Percentiles rank a stretch among this genome's conserved stretches.
These are phyloP conservation scores for Mustelus asterias DNA, from an alignment of 2,113 vertebrate genomes.

Conservation along the genomic window DNA sequence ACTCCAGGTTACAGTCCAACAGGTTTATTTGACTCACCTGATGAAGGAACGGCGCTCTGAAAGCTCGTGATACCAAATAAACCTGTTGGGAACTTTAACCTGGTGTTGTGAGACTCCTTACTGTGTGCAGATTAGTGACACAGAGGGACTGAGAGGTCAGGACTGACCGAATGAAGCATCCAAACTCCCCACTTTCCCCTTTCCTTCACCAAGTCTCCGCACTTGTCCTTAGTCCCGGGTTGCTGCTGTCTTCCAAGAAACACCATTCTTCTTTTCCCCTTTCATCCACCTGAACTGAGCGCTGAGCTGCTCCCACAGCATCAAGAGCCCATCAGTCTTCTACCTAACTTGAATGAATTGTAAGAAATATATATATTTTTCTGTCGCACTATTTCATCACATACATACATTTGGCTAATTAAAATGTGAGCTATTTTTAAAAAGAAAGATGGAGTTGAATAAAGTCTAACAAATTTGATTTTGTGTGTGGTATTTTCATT, in stretches of 20 bases:
- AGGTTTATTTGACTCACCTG: too few species aligned
- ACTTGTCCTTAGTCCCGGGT: too few species aligned
- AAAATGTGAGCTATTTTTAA: slow-evolving; percentile 21
- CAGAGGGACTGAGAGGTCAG: neutral
- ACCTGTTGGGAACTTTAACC: too few species aligned
- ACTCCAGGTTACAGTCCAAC: too few species aligned
- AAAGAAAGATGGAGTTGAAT: neutral
- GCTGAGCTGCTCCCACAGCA: neutral
- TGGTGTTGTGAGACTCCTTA: too few species aligned
- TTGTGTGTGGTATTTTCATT: neutral
- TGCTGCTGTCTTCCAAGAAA: too few species aligned
- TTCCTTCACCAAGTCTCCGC: neutral
- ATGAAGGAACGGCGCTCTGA: too few species aligned
- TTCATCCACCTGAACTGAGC: neutral
- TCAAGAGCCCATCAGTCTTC: neutral
- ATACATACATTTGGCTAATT: neutral
- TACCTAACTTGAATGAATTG: neutral
- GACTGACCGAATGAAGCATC: neutral
- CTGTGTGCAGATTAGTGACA: too few species aligned
- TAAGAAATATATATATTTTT: slow-evolving; percentile 12
- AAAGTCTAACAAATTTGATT: neutral
- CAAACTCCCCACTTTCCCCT: neutral
- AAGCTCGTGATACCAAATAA: too few species aligned
- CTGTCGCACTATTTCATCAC: neutral
- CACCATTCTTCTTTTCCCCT: neutral